Base-by-base conservation (phyloP, 2,797 vertebrate genomes). In the Odontamblyopus rebecca region DNA sequence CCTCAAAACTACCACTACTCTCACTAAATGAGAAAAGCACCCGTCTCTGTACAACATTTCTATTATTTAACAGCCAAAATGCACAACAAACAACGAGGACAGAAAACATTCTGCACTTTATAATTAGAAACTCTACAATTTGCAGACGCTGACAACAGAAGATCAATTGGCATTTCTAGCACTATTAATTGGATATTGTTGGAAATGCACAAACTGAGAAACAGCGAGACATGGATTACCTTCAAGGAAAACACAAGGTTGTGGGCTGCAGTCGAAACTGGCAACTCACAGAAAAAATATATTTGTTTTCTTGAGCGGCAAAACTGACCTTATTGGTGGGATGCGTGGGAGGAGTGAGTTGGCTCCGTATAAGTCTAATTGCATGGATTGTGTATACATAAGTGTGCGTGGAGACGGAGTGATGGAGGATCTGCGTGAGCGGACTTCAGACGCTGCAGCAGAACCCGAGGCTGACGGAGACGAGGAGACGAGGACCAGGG, bases 291-390 rank as follows among this genome's bases (percentile, higher is more conserved):
- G 78, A 79, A 74, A 23, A 81, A 38, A 89, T 80, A 79, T 76
- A 86, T 85, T 86, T 87, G 74, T 85, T 80, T 83, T 88, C 86
- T 85, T 86, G 77, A 82, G 85, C 82, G 80, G 63, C 75, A 79
- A 79, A 38, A 84, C 83, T 84, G 86, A 91, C 89, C 89, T 87
- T 77, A 86, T 82, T 82, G 87, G 83, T 81, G 86, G 32, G 73
- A 86, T 75, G 66, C 75, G 88, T 91, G 84, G 89, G 90, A 88
- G 89, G 89, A 51, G 84, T 62, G 71, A 86, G 83, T 84, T 86
- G 68, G 67, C 77, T 86, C 79, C 79, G 83, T 81, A 81, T 85
- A 79, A 86, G 82, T 90, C 76, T 86, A 86, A 91, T 89, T 90
- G 85, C 80, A 76, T 77, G 16, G 4, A 81, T 61, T 78, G 71